Percentiles rank a stretch among this genome's conserved stretches.
These are phyloP conservation scores for Liolophura sinensis DNA, from an alignment of 1,140 invertebrate species.

Conservation along the genomic window DNA sequence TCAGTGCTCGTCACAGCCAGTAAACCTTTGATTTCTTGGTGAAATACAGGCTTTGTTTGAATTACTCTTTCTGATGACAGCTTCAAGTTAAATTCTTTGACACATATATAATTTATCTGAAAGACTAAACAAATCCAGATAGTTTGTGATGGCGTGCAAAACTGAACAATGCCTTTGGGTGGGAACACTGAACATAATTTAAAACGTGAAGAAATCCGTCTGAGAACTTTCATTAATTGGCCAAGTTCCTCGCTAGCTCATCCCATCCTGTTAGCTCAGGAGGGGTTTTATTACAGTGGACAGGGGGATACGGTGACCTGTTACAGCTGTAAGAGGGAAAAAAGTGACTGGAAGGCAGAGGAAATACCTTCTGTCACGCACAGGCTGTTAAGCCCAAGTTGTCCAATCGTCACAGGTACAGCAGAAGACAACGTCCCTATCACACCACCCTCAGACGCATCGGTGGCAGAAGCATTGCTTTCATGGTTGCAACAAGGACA, in stretches of 20 bases:
- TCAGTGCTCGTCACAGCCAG: too few species aligned
- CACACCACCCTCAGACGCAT: neutral
- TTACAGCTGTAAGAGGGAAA: constrained; percentile 22
- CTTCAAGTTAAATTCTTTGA: too few species aligned
- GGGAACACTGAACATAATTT: neutral
- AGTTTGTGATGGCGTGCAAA: too few species aligned
- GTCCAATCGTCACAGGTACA: constrained; percentile 17
- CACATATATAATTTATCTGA: too few species aligned
- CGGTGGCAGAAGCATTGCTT: neutral
- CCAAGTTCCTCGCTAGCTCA: constrained; percentile 67
- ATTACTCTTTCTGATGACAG: too few species aligned
- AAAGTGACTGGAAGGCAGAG: constrained; percentile 18
- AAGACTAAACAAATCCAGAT: too few species aligned
- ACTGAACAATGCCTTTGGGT: too few species aligned
- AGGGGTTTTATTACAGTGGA: constrained; percentile 52
- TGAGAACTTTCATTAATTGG: constrained; percentile 69
- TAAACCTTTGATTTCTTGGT: too few species aligned
- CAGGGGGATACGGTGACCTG: constrained; percentile 20
- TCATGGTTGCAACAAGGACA: neutral
- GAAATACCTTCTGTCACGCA: constrained; percentile 24
- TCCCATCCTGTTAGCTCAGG: constrained; percentile 76
- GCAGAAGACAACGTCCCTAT: constrained; percentile 19
- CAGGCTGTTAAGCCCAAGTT: constrained; percentile 16
- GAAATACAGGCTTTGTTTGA: too few species aligned
- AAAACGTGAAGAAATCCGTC: constrained; percentile 52